Evolutionary conservation across 1,140 invertebrate species (phyloP).

Genomic region (Sminthurides bifidus): DNA sequence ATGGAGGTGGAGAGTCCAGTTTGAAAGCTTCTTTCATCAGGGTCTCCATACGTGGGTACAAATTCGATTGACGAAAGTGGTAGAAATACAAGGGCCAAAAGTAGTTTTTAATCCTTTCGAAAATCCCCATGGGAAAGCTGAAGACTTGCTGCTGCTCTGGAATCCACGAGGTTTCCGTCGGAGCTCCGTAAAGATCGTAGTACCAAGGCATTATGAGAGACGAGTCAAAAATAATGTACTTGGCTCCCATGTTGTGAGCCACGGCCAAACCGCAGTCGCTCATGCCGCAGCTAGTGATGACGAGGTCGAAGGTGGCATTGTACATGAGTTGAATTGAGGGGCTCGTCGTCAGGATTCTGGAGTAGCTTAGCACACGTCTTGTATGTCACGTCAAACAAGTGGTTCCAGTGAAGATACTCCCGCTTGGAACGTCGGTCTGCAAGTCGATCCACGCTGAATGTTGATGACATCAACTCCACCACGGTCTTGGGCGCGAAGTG

Average conservation of each 20-base stretch:
- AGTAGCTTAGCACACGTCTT: conserved; percentile 10
- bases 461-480: background rate
- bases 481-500: conserved; percentile 12
- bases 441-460: conserved; percentile 3
- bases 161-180: conserved; percentile 12
- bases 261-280: conserved; percentile 45
- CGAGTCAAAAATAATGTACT: conserved; percentile 14
- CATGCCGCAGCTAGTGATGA: conserved; percentile 11
- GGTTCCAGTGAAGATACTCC: conserved; percentile 5
- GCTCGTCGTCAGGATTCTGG: background rate
- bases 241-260: conserved; percentile 48
- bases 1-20: conserved; percentile 1
- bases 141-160: background rate
- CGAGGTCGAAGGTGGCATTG: conserved; percentile 14
- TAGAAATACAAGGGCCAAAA: conserved; percentile 8
- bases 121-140: conserved; percentile 16
- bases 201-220: conserved; percentile 14
- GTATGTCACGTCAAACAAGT: background rate
- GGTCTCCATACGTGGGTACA: conserved; percentile 10
- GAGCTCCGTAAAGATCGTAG: conserved; percentile 16
- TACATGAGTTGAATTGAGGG: conserved; percentile 3
- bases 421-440: background rate
- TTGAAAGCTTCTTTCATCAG: conserved; percentile 1
- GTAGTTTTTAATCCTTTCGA: conserved; percentile 8
- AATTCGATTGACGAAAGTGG: background rate